A percentile compares a stretch with the other conserved stretches of the same genome.
These are phyloP conservation scores for Scaptomyza graminum DNA, from an alignment of 1,140 invertebrate species.

Conservation along the genomic window DNA sequence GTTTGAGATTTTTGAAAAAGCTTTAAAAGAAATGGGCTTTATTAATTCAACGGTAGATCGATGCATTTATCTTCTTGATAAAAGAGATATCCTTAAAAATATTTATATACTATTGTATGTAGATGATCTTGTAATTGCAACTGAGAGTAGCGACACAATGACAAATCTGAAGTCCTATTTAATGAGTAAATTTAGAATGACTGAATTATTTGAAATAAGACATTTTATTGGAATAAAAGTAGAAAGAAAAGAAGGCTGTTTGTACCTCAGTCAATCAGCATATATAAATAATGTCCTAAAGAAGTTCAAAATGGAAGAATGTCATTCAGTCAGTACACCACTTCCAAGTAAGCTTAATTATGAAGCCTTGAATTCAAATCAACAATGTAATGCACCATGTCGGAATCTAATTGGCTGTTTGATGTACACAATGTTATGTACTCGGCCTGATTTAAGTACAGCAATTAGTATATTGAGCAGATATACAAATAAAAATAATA, in stretches of 20 bases:
- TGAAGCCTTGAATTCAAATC: conserved; percentile 46
- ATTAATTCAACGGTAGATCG: conserved; percentile 58
- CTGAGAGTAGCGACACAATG: too few relatives aligned
- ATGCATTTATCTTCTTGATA: conserved; percentile 21
- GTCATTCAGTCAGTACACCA: conserved; percentile 52
- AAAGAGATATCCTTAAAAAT: too few relatives aligned
- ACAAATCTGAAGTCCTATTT: too few relatives aligned
- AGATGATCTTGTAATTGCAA: too few relatives aligned
- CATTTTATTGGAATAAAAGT: conserved; percentile 35
- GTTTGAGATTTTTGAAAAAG: conserved; percentile 46
- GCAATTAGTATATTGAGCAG: too few relatives aligned
- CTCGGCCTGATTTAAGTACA: too few relatives aligned
- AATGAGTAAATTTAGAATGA: conserved; percentile 20
- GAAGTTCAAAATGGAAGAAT: conserved; percentile 68
- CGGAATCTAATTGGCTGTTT: too few relatives aligned
- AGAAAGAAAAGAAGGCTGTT: conserved; percentile 16
- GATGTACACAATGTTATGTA: too few relatives aligned
- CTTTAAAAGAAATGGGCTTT: conserved; percentile 62
- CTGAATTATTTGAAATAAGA: conserved; percentile 7
- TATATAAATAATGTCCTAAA: conserved; percentile 37
- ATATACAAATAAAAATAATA: too few relatives aligned
- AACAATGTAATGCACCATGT: neutral
- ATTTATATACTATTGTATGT: too few relatives aligned
- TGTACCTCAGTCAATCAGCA: conserved; percentile 11
- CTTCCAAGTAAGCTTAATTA: conserved; percentile 40